A percentile compares a stretch with the other conserved stretches of the same genome.
phyloP scores from a whole-genome alignment of 1,140 invertebrate species.

The Heliconius eleuchia region DNA sequence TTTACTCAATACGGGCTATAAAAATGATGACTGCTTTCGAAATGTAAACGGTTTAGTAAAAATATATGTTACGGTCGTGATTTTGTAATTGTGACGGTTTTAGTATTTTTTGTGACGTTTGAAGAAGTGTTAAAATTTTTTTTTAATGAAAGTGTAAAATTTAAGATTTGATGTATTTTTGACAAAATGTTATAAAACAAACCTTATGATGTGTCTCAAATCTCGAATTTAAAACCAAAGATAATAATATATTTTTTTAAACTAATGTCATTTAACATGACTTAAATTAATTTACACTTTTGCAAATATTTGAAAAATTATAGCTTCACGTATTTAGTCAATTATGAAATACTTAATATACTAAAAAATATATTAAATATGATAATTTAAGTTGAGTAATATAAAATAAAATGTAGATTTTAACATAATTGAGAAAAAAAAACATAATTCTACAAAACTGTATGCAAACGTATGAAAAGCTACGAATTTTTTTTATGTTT shows the following conservation, averaged over 20 bases:
- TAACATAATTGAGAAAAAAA: background rate
- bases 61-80: conserved; percentile 33
- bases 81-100: conserved; percentile 44
- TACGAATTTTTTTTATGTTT: background rate
- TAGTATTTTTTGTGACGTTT: conserved; percentile 32
- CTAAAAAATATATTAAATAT: background rate
- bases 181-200: background rate
- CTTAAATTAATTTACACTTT: too few species aligned
- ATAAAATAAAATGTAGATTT: background rate
- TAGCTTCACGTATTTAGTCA: background rate
- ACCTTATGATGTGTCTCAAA: too few species aligned
- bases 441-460: background rate
- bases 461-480: background rate
- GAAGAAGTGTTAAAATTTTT: background rate
- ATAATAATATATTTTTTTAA: too few species aligned
- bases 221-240: too few species aligned
- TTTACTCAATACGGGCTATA: conserved; percentile 58
- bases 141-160: background rate
- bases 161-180: background rate
- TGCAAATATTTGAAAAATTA: too few species aligned
- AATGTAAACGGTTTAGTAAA: conserved; percentile 50
- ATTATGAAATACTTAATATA: background rate
- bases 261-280: too few species aligned
- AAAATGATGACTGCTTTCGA: conserved; percentile 62
- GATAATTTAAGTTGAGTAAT: background rate